Evolutionary conservation across 2,888 invertebrate genomes (phyloP).

Genomic region (Tenodera sinensis): DNA sequence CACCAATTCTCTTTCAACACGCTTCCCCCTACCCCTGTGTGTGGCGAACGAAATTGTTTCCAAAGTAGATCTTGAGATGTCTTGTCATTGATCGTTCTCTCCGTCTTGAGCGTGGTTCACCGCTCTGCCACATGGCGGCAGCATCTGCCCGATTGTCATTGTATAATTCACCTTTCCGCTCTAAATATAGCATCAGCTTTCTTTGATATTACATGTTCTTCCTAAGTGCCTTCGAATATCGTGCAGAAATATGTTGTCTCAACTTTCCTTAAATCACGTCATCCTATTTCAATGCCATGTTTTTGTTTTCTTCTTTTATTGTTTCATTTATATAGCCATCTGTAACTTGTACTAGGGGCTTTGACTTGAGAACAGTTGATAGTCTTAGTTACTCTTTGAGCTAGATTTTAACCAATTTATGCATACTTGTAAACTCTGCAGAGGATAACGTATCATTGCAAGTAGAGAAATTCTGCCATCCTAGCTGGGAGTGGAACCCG

Average conservation of each 20-base stretch:
- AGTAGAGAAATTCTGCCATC: no score
- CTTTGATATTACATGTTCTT: background rate
- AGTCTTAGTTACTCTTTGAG: no score
- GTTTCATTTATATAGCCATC: no score
- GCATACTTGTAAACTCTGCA: no score
- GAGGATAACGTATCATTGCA: rapidly evolving
- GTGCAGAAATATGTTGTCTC: background rate
- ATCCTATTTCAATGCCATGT: no score
- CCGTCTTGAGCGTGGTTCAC: constrained; percentile 1
- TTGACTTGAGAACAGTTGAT: no score
- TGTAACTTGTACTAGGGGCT: no score
- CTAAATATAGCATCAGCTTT: background rate
- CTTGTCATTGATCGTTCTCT: constrained; percentile 26
- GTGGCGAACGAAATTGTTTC: constrained; percentile 31
- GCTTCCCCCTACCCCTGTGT: constrained; percentile 4
- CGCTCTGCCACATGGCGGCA: constrained; percentile 4
- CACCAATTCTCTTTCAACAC: background rate
- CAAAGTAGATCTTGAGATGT: constrained; percentile 31
- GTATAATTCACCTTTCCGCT: background rate
- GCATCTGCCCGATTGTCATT: background rate
- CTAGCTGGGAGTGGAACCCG: no score
- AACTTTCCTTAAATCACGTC: background rate
- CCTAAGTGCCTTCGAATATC: no score
- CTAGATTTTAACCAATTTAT: no score
- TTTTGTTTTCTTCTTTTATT: no score